phyloP scores from a whole-genome alignment of 2,888 invertebrate species.

The Cephonodes hylas region DNA sequence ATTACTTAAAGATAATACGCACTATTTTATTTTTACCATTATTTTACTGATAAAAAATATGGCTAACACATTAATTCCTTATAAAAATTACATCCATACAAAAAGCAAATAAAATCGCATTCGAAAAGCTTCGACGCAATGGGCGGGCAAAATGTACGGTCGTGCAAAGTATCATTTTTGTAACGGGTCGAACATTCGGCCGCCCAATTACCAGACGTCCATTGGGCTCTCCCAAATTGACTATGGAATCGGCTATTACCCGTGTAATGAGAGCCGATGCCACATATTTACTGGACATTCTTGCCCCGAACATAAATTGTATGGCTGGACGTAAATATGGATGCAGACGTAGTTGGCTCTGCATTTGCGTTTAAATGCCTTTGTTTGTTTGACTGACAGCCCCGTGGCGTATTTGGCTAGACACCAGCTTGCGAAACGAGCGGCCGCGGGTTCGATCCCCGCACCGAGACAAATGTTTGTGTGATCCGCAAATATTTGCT shows the following conservation, averaged over 20 bases:
- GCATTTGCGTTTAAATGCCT: no score
- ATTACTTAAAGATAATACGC: not conserved
- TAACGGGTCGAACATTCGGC: not conserved
- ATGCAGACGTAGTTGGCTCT: not conserved
- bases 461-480: no score
- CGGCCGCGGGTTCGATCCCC: no score
- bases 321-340: not conserved
- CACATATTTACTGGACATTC: conserved; percentile 13
- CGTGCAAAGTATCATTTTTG: not conserved
- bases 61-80: no score
- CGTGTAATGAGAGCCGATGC: conserved; percentile 13
- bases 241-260: conserved; percentile 13
- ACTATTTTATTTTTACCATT: no score
- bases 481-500: no score
- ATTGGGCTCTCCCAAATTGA: conserved; percentile 13
- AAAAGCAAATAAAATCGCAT: not conserved
- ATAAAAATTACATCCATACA: no score
- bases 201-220: conserved; percentile 9
- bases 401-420: no score
- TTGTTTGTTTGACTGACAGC: no score
- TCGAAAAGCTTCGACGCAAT: not conserved
- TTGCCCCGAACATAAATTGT: not conserved
- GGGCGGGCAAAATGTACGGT: not conserved
- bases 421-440: no score
- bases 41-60: no score